phyloP scores from a whole-genome alignment of 2,888 invertebrate genomes.

The Eristalis arbustorum region DNA sequence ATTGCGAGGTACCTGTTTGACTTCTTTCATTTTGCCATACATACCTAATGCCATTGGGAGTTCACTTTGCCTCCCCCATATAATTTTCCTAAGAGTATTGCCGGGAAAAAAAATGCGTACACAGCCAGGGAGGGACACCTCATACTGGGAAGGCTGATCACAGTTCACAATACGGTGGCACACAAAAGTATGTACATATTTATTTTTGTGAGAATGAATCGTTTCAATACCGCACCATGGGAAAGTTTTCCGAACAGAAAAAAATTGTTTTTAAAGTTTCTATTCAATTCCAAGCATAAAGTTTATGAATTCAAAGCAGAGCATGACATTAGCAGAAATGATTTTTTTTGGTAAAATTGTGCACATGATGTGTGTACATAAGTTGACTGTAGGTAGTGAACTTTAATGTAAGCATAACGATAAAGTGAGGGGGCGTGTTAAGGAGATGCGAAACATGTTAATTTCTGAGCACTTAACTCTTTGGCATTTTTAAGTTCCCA shows the following conservation, averaged over 20 bases:
- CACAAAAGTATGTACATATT: neutral
- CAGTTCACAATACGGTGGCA: neutral
- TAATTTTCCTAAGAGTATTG: slow-evolving; percentile 36
- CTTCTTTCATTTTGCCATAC: slow-evolving; percentile 21
- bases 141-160: neutral
- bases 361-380: no score
- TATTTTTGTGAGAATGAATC: neutral
- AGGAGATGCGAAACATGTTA: no score
- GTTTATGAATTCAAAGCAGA: neutral
- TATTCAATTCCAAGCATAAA: neutral
- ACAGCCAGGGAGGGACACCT: neutral
- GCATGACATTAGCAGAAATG: neutral
- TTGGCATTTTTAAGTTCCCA: no score
- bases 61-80: slow-evolving; percentile 32
- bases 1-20: slow-evolving; percentile 50
- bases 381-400: no score
- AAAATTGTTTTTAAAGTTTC: neutral
- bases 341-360: no score
- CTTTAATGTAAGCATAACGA: no score
- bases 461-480: no score
- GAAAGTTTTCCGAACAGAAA: neutral
- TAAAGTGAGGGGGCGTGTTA: no score
- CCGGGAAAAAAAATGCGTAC: slow-evolving; percentile 20
- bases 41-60: slow-evolving; percentile 35
- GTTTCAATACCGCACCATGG: neutral